These are phyloP conservation scores for Apis dorsata DNA, from an alignment of 1,140 invertebrate species.

Conservation along the genomic window DNA sequence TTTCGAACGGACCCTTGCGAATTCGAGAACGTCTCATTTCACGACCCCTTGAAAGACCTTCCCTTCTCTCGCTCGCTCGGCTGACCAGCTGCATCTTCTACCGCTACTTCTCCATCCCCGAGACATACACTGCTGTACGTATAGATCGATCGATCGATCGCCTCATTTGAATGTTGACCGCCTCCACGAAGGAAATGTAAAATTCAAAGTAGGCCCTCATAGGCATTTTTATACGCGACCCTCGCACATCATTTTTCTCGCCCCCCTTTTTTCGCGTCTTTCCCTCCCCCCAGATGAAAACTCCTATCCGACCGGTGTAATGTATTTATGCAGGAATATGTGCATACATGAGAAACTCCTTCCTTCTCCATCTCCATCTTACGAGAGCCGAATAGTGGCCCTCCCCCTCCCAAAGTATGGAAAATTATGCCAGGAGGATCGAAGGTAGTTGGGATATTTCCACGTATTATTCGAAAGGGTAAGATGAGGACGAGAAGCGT, in stretches of 20 bases:
- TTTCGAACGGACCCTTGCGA: constrained; percentile 50
- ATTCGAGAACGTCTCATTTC: constrained; percentile 67
- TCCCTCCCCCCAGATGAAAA: constrained; percentile 52
- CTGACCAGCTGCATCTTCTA: constrained; percentile 55
- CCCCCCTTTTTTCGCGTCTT: constrained; percentile 7
- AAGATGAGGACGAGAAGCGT: too few species aligned
- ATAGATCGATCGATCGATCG: constrained; percentile 71
- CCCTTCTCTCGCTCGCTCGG: constrained; percentile 15
- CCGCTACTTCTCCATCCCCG: constrained; percentile 48
- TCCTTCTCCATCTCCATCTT: not conserved
- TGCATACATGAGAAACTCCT: constrained; percentile 63
- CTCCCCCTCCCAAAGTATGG: constrained; percentile 10
- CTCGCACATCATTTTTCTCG: constrained; percentile 29
- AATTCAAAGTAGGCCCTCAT: constrained; percentile 43
- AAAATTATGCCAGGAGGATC: constrained; percentile 48
- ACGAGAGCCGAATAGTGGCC: not conserved
- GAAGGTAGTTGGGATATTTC: not conserved
- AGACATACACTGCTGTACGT: not conserved
- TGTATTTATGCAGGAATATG: constrained; percentile 76
- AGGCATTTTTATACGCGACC: constrained; percentile 73
- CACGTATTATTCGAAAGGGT: not conserved
- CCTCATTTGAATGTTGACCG: constrained; percentile 77
- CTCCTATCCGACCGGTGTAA: constrained; percentile 62
- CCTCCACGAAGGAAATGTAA: constrained; percentile 21
- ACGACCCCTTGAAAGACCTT: constrained; percentile 51